Conservation (phyloP, 2,797 vertebrate species). For the Valencia hispanica region DNA sequence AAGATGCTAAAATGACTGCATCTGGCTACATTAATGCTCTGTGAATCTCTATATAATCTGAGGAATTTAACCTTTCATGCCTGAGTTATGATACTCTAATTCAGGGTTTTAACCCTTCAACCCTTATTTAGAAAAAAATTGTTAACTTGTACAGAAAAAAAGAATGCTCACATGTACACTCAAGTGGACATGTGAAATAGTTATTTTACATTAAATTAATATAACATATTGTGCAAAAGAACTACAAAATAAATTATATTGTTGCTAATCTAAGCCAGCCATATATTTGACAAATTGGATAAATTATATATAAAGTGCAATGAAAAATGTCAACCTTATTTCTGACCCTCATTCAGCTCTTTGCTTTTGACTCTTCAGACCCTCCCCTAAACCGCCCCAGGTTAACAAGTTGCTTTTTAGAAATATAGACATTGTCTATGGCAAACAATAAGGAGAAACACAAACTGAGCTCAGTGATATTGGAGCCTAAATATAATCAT, state of each 20-base stretch:
- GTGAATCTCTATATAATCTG: constrained; percentile 24
- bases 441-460: not conserved
- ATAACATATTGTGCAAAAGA: not conserved
- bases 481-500: not conserved
- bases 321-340: not conserved
- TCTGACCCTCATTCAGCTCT: not conserved
- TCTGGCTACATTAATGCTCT: constrained; percentile 20
- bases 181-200: not conserved
- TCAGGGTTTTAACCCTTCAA: no score
- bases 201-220: not conserved
- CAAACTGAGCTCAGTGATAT: not conserved
- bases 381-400: no score
- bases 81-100: not conserved
- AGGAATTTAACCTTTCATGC: not conserved
- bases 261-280: not conserved
- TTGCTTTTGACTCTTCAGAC: no score
- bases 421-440: not conserved
- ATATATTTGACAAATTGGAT: not conserved
- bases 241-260: not conserved
- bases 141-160: not conserved
- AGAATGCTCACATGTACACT: not conserved
- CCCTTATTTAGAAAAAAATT: no score
- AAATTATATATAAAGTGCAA: no score
- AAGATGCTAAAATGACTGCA: constrained; percentile 43
- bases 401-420: no score